phyloP scores from a whole-genome alignment of 2,113 vertebrate genomes.

The Chroicocephalus ridibundus region DNA sequence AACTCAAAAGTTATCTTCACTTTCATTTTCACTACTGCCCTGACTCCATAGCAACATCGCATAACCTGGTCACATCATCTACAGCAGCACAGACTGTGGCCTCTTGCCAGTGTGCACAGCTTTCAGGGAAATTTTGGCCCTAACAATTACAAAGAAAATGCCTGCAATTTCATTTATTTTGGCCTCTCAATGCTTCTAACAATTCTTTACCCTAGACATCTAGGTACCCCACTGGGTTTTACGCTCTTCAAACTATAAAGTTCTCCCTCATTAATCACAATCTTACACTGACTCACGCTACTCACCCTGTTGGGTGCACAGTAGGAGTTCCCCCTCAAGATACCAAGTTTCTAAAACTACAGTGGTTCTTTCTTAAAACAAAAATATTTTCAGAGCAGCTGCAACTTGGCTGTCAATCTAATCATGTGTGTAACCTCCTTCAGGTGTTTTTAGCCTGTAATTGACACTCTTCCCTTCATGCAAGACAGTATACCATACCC shows the following conservation, averaged over 20 bases:
- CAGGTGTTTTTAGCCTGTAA: not conserved
- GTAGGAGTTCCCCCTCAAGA: not conserved
- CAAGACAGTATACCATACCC: not conserved
- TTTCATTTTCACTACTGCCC: not conserved
- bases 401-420: not conserved
- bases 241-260: not conserved
- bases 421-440: not conserved
- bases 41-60: not conserved
- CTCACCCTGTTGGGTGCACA: not conserved
- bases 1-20: not conserved
- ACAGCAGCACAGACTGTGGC: not conserved
- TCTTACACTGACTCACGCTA: not conserved
- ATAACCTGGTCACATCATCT: not conserved
- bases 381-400: not conserved
- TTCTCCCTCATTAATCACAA: not conserved
- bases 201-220: not conserved
- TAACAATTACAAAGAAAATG: not conserved
- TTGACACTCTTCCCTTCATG: not conserved
- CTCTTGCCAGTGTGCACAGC: accelerated
- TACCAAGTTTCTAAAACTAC: not conserved
- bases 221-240: not conserved
- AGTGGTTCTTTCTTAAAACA: not conserved
- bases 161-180: not conserved
- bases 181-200: not conserved
- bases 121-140: not conserved